Evolutionary conservation across 23 tunicate genomes (phyloP).

Genomic region (Botrylloides violaceus): DNA sequence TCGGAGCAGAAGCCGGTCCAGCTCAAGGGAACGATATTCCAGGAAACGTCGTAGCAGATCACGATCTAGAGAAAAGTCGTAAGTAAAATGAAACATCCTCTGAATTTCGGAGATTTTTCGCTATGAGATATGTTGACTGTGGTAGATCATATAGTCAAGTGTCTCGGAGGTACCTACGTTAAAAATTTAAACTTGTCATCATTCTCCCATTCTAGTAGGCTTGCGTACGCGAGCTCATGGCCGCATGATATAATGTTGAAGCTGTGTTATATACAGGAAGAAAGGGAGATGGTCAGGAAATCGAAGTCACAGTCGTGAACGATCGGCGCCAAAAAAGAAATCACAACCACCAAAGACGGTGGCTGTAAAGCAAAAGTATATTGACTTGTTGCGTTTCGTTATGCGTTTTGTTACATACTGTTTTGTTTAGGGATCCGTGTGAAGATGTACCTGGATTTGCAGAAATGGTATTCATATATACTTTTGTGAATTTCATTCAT

Average conservation of each 20-base stretch:
- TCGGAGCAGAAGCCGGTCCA: conserved; percentile 18
- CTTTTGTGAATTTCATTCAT: too few relatives aligned
- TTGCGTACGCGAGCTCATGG: neutral
- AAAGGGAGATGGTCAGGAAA: conserved; percentile 3
- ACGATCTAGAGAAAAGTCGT: neutral
- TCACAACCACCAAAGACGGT: neutral
- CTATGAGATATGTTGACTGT: too few relatives aligned
- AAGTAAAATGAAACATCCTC: conserved; percentile 3
- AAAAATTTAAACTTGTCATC: too few relatives aligned
- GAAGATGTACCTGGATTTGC: conserved; percentile 25
- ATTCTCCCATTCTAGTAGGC: too few relatives aligned
- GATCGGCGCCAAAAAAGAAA: neutral
- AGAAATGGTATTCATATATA: conserved; percentile 21
- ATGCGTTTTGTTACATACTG: neutral
- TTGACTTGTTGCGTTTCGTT: neutral
- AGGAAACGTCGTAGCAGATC: neutral
- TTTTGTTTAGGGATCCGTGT: conserved; percentile 18
- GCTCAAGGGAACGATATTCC: conserved; percentile 5
- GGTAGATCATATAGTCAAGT: too few relatives aligned
- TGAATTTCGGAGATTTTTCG: neutral
- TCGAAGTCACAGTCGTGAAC: neutral
- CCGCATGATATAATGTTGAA: neutral
- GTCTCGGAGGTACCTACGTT: too few relatives aligned
- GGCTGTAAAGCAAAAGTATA: neutral
- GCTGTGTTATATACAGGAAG: neutral